Conservation (phyloP, 2,797 vertebrate species). For the Rhinophrynus dorsalis region DNA sequence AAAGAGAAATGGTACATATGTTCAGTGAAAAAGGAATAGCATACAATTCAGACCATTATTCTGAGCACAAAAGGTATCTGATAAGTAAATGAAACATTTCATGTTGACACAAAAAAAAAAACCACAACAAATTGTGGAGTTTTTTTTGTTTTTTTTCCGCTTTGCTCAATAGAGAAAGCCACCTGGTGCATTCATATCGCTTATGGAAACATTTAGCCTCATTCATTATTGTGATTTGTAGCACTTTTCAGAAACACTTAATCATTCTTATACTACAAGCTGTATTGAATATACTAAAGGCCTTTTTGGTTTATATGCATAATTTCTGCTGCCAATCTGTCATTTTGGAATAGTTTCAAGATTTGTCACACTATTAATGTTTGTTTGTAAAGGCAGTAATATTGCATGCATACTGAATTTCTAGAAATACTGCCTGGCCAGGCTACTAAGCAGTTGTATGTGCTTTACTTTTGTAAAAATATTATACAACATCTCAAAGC, state of each 20-base stretch:
- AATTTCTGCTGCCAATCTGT: constrained; percentile 62
- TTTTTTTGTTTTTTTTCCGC: too few species aligned
- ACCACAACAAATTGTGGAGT: background rate
- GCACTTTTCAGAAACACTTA: constrained; percentile 63
- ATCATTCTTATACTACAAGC: constrained; percentile 62
- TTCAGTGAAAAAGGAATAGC: background rate
- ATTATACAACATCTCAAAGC: too few species aligned
- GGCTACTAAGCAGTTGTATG: too few species aligned
- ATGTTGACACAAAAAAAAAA: background rate
- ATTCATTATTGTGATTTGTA: constrained; percentile 71
- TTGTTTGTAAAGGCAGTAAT: too few species aligned
- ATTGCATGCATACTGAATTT: too few species aligned
- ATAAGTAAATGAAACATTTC: constrained; percentile 1
- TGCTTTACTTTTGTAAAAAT: too few species aligned
- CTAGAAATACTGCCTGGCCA: too few species aligned
- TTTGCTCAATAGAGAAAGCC: constrained; percentile 55
- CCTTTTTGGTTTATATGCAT: constrained; percentile 64
- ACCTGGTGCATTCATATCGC: constrained; percentile 64
- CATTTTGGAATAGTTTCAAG: constrained; percentile 60
- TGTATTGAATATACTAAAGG: constrained; percentile 59
- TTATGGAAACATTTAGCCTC: constrained; percentile 62
- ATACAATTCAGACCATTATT: background rate
- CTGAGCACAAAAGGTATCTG: background rate
- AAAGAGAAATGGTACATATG: background rate
- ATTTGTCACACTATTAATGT: constrained; percentile 20